Percentiles rank a stretch among this genome's conserved stretches.
phyloP scores from a whole-genome alignment of 1,140 invertebrate species.

The Hycleus cichorii region DNA sequence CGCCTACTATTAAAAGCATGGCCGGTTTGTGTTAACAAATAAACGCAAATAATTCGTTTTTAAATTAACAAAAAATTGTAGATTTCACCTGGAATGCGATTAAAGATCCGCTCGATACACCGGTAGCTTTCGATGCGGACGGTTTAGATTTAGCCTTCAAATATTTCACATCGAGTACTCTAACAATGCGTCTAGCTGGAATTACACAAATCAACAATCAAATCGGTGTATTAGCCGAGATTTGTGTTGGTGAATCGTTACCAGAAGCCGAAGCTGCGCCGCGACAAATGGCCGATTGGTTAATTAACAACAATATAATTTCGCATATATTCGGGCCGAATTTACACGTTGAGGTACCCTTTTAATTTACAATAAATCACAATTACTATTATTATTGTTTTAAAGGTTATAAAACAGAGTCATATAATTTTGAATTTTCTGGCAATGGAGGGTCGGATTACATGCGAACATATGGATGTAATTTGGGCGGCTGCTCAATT shows the following conservation, averaged over 20 bases:
- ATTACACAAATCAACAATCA: slow-evolving; percentile 93
- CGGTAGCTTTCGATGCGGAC: slow-evolving; percentile 79
- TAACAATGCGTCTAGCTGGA: slow-evolving; percentile 83
- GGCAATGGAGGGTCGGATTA: slow-evolving; percentile 84
- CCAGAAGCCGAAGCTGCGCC: slow-evolving; percentile 76
- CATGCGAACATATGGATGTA: slow-evolving; percentile 83
- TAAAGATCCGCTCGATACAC: slow-evolving; percentile 83
- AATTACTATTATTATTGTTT: neutral
- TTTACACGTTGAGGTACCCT: slow-evolving; percentile 78
- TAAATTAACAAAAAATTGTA: slow-evolving; percentile 19
- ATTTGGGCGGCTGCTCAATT: slow-evolving; percentile 91
- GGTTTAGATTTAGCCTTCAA: slow-evolving; percentile 88
- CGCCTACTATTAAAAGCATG: slow-evolving; percentile 82
- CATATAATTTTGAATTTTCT: slow-evolving; percentile 89
- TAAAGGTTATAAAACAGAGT: slow-evolving; percentile 83
- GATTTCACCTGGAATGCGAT: slow-evolving; percentile 93
- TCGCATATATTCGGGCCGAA: slow-evolving; percentile 94
- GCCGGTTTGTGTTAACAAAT: slow-evolving; percentile 53
- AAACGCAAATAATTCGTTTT: neutral
- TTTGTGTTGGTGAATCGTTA: slow-evolving; percentile 78
- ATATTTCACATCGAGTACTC: slow-evolving; percentile 86
- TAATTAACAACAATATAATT: slow-evolving; percentile 85
- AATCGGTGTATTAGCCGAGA: slow-evolving; percentile 83
- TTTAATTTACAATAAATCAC: slow-evolving; percentile 13
- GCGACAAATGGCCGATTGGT: slow-evolving; percentile 77